A percentile compares a stretch with the other conserved stretches of the same genome.
These are phyloP conservation scores for Eleginops maclovinus DNA, from an alignment of 2,113 vertebrate species.

Conservation along the genomic window DNA sequence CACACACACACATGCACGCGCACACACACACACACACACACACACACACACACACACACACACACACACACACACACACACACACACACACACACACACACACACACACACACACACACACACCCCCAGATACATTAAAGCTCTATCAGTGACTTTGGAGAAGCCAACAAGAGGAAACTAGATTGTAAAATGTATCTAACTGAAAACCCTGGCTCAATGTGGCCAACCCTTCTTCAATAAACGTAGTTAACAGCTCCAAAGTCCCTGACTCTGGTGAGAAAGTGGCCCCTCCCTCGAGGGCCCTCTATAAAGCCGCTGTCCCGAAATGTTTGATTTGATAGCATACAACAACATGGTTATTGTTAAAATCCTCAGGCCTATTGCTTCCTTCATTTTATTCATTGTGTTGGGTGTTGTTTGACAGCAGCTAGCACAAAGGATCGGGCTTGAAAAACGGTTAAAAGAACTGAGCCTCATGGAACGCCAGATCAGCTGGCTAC, in stretches of 20 bases:
- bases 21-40: slow-evolving; percentile 4
- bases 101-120: slow-evolving; percentile 1
- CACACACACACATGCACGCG: not conserved
- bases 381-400: not conserved
- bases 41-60: not conserved
- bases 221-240: too few relatives aligned
- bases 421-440: not conserved
- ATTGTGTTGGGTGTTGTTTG: not conserved
- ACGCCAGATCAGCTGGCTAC: not conserved
- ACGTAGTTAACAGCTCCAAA: too few relatives aligned
- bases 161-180: too few relatives aligned
- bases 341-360: too few relatives aligned
- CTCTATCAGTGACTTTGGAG: too few relatives aligned
- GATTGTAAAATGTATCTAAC: too few relatives aligned
- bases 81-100: not conserved
- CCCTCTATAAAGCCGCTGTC: too few relatives aligned
- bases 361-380: not conserved
- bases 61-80: slow-evolving; percentile 5
- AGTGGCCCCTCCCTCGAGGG: too few relatives aligned
- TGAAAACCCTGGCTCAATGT: too few relatives aligned
- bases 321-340: too few relatives aligned
- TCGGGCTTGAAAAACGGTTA: not conserved
- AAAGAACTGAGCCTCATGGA: not conserved
- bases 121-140: not conserved
- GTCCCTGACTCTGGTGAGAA: too few relatives aligned